Percentiles rank a stretch among this genome's conserved stretches.
These are phyloP conservation scores for Microcebus jonahi DNA, from an alignment of 2,113 vertebrate species.

Conservation along the genomic window DNA sequence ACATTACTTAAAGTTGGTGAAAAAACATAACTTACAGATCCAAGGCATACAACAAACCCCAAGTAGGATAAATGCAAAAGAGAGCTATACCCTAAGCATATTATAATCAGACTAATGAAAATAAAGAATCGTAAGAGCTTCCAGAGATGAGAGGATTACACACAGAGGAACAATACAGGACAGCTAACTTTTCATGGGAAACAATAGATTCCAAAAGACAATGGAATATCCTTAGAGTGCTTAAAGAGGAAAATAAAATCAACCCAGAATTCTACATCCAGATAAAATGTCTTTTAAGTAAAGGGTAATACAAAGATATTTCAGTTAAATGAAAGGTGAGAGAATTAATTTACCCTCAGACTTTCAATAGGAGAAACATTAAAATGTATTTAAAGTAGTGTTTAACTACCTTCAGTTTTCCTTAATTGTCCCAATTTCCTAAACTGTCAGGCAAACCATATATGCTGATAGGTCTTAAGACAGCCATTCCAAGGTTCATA, in stretches of 20 bases:
- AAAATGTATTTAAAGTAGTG: not conserved
- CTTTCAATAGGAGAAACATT: not conserved
- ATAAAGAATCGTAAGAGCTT: not conserved
- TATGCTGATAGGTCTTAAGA: not conserved
- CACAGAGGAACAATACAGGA: not conserved
- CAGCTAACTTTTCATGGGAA: not conserved
- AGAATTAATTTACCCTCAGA: not conserved
- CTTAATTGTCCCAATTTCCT: not conserved
- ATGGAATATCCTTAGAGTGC: not conserved
- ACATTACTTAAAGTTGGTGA: not conserved
- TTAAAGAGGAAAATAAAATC: not conserved
- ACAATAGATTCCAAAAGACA: not conserved
- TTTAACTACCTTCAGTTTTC: not conserved
- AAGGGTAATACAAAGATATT: not conserved
- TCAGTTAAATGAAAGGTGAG: not conserved
- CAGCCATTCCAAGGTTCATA: not conserved
- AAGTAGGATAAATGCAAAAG: not conserved
- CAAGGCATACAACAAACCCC: not conserved
- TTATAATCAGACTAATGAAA: not conserved
- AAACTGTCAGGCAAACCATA: not conserved
- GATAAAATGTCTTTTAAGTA: not conserved
- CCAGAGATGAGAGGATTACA: not conserved
- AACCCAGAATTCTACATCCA: not conserved
- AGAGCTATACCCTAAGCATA: not conserved
- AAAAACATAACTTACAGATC: not conserved